Evolutionary conservation across 2,113 vertebrate species (phyloP).

Genomic region (Chlamydotis undulata): DNA sequence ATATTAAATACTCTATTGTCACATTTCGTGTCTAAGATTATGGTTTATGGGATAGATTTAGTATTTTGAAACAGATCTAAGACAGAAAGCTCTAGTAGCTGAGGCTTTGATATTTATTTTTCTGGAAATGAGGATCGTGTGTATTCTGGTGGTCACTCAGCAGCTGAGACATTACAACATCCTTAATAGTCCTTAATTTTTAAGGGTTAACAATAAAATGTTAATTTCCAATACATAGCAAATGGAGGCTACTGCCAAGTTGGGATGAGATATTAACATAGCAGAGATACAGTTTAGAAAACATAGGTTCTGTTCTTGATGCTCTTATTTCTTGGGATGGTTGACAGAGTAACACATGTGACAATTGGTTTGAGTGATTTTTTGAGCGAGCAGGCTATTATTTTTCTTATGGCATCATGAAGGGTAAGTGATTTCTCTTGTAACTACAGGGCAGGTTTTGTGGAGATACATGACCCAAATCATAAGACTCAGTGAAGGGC

Average conservation of each 20-base stretch:
- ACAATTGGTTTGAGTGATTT: constrained; percentile 6
- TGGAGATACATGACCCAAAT: constrained; percentile 41
- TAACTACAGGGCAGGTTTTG: constrained; percentile 44
- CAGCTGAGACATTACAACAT: neutral
- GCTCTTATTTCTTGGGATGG: neutral
- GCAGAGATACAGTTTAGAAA: neutral
- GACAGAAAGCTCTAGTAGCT: neutral
- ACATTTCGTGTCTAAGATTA: neutral
- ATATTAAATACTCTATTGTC: neutral
- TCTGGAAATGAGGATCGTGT: neutral
- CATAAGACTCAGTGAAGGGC: constrained; percentile 12
- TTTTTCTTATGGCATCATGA: constrained; percentile 26
- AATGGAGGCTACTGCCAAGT: neutral
- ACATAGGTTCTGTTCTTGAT: neutral
- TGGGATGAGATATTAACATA: neutral
- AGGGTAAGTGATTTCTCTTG: constrained; percentile 44
- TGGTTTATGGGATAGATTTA: neutral
- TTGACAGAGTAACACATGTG: neutral
- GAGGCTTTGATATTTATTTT: neutral
- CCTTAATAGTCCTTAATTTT: neutral
- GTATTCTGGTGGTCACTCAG: neutral
- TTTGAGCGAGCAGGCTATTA: constrained; percentile 7
- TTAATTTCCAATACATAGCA: neutral
- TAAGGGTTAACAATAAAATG: neutral
- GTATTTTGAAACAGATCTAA: neutral